These are phyloP conservation scores for Eupithecia abbreviata DNA, from an alignment of 2,888 invertebrate species.

Conservation along the genomic window DNA sequence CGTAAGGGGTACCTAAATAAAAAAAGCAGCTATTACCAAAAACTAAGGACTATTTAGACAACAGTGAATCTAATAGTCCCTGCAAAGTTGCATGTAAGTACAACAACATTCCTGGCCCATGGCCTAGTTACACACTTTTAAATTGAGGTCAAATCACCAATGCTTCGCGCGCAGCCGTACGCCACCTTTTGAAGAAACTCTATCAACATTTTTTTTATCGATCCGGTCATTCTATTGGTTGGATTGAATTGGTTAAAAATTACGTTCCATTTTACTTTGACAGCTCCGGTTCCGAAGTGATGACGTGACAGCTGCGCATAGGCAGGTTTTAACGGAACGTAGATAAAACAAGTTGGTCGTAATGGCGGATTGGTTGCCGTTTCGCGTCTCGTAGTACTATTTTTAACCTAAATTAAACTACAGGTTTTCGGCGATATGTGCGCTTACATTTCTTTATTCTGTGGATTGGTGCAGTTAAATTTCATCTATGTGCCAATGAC, in stretches of 20 bases:
- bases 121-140: slow-evolving; percentile 36
- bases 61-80: background rate
- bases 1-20: slow-evolving; percentile 22
- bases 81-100: background rate
- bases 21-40: slow-evolving; percentile 1
- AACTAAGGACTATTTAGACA: background rate
- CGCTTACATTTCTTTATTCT: slow-evolving; percentile 81
- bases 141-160: slow-evolving; percentile 35
- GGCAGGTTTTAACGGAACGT: slow-evolving; percentile 65
- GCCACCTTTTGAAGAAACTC: slow-evolving; percentile 45
- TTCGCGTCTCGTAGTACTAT: slow-evolving; percentile 84
- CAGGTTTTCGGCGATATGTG: slow-evolving; percentile 84
- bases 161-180: slow-evolving; percentile 10
- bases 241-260: slow-evolving; percentile 17
- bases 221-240: slow-evolving; percentile 31
- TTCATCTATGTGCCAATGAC: slow-evolving; percentile 80
- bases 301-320: slow-evolving; percentile 76
- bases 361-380: slow-evolving; percentile 83
- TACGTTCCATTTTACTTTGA: slow-evolving; percentile 45
- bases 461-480: slow-evolving; percentile 81
- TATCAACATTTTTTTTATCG: slow-evolving; percentile 38
- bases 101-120: slow-evolving; percentile 33
- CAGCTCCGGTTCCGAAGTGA: slow-evolving; percentile 57
- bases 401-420: slow-evolving; percentile 85
- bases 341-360: slow-evolving; percentile 76